phyloP scores from a whole-genome alignment of 2,113 vertebrate species.

The Callorhinus ursinus region DNA sequence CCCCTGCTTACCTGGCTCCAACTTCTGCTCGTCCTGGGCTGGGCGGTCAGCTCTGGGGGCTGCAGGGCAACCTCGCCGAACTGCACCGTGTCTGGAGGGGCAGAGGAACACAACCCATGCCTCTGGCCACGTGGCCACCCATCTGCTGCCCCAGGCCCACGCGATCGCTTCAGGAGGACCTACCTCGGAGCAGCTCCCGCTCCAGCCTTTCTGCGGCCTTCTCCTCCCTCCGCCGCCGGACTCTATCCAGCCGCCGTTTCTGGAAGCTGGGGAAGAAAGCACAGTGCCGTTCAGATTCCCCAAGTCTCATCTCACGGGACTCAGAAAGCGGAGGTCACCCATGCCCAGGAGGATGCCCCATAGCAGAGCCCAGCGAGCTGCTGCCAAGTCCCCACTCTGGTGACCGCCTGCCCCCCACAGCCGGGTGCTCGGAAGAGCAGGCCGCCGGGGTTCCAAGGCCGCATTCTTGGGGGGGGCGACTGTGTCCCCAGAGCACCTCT shows the following conservation, averaged over 20 bases:
- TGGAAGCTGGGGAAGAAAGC: slow-evolving; percentile 85
- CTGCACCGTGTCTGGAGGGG: slow-evolving; percentile 86
- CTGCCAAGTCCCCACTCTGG: background rate
- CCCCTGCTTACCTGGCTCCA: slow-evolving; percentile 84
- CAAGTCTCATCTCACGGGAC: fast-evolving
- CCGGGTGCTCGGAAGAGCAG: fast-evolving
- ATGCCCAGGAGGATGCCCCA: fast-evolving
- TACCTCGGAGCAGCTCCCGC: slow-evolving; percentile 91
- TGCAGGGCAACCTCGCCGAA: slow-evolving; percentile 94
- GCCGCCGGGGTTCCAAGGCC: background rate
- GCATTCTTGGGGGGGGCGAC: background rate
- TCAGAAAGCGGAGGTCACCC: background rate
- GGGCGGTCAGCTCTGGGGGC: slow-evolving; percentile 90
- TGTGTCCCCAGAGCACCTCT: no score
- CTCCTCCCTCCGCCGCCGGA: slow-evolving; percentile 87
- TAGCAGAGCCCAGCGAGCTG: no score
- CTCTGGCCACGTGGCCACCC: background rate
- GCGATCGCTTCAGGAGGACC: fast-evolving
- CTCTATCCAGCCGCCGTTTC: slow-evolving; percentile 84
- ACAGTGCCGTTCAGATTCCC: fast-evolving
- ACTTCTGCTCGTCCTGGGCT: slow-evolving; percentile 86
- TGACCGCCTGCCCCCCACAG: background rate
- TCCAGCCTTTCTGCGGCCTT: slow-evolving; percentile 85
- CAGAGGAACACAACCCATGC: background rate
- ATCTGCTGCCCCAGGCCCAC: background rate